Percentiles rank a stretch among this genome's conserved stretches.
Conservation (phyloP, 2,797 vertebrate species). For the Tamandua tetradactyla region DNA sequence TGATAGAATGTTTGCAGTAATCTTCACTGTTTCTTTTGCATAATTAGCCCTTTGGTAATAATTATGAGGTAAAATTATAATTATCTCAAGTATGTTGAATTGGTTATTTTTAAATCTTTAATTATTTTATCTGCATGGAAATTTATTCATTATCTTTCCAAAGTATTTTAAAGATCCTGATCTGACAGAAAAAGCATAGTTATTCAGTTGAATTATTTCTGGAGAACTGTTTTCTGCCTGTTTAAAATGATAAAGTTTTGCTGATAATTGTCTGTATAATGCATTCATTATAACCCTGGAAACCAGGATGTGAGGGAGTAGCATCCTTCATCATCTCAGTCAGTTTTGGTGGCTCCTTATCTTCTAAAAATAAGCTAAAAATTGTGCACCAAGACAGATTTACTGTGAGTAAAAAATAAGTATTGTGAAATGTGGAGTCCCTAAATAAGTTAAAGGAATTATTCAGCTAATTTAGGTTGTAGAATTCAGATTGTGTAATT, state of each 20-base stretch:
- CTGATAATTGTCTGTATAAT: constrained; percentile 44
- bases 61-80: constrained; percentile 63
- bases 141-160: constrained; percentile 62
- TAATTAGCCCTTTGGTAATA: constrained; percentile 62
- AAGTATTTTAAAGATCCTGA: constrained; percentile 56
- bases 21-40: constrained; percentile 44
- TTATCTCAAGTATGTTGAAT: constrained; percentile 41
- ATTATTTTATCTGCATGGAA: constrained; percentile 63
- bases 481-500: constrained; percentile 34
- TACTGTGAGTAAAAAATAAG: neutral
- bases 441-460: constrained; percentile 19
- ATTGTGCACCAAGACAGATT: neutral
- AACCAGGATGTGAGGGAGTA: neutral
- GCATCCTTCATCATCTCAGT: neutral
- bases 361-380: constrained; percentile 27
- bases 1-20: constrained; percentile 21
- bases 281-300: neutral
- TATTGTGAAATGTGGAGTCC: neutral
- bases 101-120: constrained; percentile 59
- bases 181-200: constrained; percentile 34
- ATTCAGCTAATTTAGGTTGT: constrained; percentile 5
- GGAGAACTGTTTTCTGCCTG: constrained; percentile 17
- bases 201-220: constrained; percentile 58
- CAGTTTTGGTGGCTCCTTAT: neutral
- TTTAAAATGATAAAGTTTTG: neutral